Conservation (phyloP, 2,797 vertebrate species). For the Takifugu rubripes region DNA sequence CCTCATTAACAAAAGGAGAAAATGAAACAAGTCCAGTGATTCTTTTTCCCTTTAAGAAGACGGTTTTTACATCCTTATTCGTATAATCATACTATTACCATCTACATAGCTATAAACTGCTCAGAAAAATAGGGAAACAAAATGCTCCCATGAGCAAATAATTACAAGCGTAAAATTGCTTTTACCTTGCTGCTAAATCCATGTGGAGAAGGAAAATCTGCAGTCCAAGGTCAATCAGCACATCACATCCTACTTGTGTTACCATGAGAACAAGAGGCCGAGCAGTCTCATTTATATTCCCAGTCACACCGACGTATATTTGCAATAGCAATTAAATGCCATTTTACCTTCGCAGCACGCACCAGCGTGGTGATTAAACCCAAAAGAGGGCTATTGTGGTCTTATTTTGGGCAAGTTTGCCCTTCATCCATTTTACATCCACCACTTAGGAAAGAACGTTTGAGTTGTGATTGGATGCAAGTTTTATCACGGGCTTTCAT, state of each 20-base stretch:
- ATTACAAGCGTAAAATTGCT: no score
- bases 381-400: slow-evolving; percentile 26
- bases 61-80: no score
- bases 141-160: neutral
- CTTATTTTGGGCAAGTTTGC: slow-evolving; percentile 29
- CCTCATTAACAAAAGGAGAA: slow-evolving; percentile 57
- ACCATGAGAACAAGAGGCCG: slow-evolving; percentile 75
- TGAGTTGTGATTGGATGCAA: slow-evolving; percentile 39
- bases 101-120: no score
- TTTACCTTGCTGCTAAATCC: slow-evolving; percentile 43
- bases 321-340: slow-evolving; percentile 69
- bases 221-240: slow-evolving; percentile 69
- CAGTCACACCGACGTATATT: slow-evolving; percentile 71
- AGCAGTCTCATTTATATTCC: slow-evolving; percentile 71
- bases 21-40: slow-evolving; percentile 42
- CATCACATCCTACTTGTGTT: slow-evolving; percentile 68
- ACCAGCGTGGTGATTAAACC: slow-evolving; percentile 33
- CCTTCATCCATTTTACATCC: slow-evolving; percentile 49
- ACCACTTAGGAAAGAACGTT: slow-evolving; percentile 31
- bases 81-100: no score
- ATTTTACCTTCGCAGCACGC: slow-evolving; percentile 57
- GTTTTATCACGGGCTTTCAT: slow-evolving; percentile 44
- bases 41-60: slow-evolving; percentile 29
- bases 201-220: slow-evolving; percentile 39
- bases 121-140: neutral